Evolutionary conservation across 2,113 vertebrate genomes (phyloP).

Genomic region (Phaethornis superciliosus): DNA sequence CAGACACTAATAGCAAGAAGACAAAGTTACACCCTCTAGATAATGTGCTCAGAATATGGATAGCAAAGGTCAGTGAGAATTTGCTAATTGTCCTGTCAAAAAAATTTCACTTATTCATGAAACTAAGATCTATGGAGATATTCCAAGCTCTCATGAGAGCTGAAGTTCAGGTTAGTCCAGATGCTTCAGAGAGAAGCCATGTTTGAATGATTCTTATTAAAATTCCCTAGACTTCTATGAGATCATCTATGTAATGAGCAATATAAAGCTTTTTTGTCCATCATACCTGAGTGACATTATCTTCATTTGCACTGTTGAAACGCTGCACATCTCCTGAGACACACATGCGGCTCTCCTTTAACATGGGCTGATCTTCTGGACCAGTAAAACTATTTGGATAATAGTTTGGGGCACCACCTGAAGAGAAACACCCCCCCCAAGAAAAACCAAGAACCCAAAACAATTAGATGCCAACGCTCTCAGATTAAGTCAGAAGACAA

Average conservation of each 20-base stretch:
- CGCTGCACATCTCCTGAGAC: conserved; percentile 82
- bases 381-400: conserved; percentile 95
- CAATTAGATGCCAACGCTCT: not conserved
- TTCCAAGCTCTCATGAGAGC: not conserved
- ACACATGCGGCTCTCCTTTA: conserved; percentile 66
- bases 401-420: conserved; percentile 95
- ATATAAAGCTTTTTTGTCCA: not conserved
- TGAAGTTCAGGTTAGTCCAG: not conserved
- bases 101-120: not conserved
- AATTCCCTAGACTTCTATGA: not conserved
- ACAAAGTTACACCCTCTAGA: not conserved
- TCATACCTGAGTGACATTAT: conserved; percentile 91
- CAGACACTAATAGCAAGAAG: not conserved
- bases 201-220: not conserved
- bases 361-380: conserved; percentile 74
- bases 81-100: not conserved
- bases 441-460: not conserved
- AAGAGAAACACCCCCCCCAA: not conserved
- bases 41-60: not conserved
- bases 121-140: not conserved
- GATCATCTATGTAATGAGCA: not conserved
- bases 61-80: not conserved
- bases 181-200: not conserved
- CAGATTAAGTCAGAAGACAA: not conserved
- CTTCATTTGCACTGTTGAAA: conserved; percentile 85